Base-by-base conservation (phyloP, 2,797 vertebrate species). In the Urocyon cinereoargenteus region DNA sequence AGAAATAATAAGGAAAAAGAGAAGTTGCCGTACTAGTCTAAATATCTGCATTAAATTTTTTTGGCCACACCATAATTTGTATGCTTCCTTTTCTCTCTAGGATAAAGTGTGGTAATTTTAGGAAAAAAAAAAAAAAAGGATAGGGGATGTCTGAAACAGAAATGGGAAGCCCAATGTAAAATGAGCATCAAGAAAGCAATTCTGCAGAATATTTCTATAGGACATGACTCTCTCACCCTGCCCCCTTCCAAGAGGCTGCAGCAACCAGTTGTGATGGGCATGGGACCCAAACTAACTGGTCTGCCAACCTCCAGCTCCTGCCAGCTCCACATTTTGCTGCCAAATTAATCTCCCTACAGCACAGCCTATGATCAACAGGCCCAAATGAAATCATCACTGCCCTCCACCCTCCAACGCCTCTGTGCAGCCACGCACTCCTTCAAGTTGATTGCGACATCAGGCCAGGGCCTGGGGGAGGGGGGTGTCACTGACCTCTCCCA, bases 251-350 rank as follows among this genome's bases (percentile, higher is more conserved):
- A 45, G 6, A 78, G 9, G 66, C n/a, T 26, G 28, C 31, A 61
- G 85, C n/a, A 61, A 57, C 53, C 89, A 81, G 93, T 40, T 70
- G 75, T 53, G 57, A 89, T 34, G 53, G 73, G 66, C 88, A 87
- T 6, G 28, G 28, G 64, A 93, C 72, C 96, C 78, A 53, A 77
- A 73, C 84, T 34, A 93, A 97, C 93, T 73, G 49, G 97, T 97
- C 86, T 94, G 62, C 82, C 93, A 13, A 22, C 86, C 78, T 90
- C 79, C 45, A 36, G 62, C 26, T 26, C 73, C 73, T 82, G 79
- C 79, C 73, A 83, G 34, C 45, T 45, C 55, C 78, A 34, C 14
- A 24, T 68, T 57, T 40, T 36, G 51, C 86, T 75, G 90, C 95
- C 97, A 96, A 93, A 36, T 8, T 61, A 73, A 86, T n/a, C 75